Conservation (phyloP, 1,140 invertebrate genomes). For the Plectrocnemia conspersa region DNA sequence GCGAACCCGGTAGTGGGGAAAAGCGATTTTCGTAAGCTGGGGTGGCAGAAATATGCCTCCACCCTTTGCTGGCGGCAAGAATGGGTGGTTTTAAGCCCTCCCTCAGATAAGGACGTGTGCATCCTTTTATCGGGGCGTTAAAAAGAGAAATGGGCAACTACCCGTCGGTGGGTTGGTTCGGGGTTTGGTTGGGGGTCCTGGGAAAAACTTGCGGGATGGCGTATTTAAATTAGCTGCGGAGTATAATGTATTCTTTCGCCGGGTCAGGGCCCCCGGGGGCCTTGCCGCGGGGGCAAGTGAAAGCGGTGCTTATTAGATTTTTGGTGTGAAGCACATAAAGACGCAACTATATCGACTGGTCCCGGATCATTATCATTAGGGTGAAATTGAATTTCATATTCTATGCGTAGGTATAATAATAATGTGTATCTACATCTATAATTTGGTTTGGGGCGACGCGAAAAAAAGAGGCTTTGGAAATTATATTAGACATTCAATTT, state of each 20-base stretch:
- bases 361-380: too few relatives aligned
- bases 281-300: background rate
- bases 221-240: conserved; percentile 5
- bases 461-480: too few relatives aligned
- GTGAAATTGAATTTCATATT: too few relatives aligned
- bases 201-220: conserved; percentile 6
- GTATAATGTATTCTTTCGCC: conserved; percentile 3
- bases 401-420: too few relatives aligned
- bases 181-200: too few relatives aligned
- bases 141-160: conserved; percentile 5
- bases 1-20: background rate
- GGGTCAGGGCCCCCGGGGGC: background rate
- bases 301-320: conserved; percentile 2
- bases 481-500: too few relatives aligned
- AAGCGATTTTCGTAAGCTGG: conserved; percentile 6
- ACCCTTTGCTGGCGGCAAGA: too few relatives aligned
- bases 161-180: background rate
- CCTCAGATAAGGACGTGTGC: conserved; percentile 10
- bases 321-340: background rate
- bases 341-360: too few relatives aligned
- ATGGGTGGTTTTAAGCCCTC: too few relatives aligned
- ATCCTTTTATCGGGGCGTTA: background rate
- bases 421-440: too few relatives aligned
- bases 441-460: too few relatives aligned
- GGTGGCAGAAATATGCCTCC: too few relatives aligned